These are phyloP conservation scores for Phalacrocorax pelagicus DNA, from an alignment of 2,113 vertebrate species.

Conservation along the genomic window DNA sequence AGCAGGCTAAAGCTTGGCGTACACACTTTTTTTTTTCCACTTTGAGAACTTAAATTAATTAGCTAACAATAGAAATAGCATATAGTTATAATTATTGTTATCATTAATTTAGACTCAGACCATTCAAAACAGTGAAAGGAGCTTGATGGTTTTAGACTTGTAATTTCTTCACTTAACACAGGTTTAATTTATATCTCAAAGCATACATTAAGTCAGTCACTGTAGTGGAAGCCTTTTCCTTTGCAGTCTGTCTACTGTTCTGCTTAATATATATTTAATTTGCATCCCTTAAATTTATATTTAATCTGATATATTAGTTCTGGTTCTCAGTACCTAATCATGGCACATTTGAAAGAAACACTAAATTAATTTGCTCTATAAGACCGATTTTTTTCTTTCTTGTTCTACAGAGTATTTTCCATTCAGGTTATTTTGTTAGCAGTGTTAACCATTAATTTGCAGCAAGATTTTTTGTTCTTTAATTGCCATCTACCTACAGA, in stretches of 20 bases:
- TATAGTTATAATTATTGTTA: not conserved
- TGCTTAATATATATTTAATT: not conserved
- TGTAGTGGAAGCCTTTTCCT: not conserved
- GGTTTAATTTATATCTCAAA: not conserved
- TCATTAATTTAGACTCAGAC: not conserved
- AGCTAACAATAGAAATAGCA: not conserved
- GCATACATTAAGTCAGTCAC: not conserved
- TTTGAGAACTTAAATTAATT: not conserved
- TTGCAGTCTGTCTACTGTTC: not conserved
- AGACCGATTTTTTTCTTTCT: not conserved
- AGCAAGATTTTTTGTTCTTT: not conserved
- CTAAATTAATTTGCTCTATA: not conserved
- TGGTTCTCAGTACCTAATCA: not conserved
- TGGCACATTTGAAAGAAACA: not conserved
- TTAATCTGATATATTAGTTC: not conserved
- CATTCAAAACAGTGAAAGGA: not conserved
- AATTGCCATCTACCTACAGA: not conserved
- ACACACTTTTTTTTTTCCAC: not conserved
- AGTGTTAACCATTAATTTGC: not conserved
- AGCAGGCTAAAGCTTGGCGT: constrained; percentile 43
- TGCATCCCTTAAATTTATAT: not conserved
- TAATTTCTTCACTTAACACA: not conserved
- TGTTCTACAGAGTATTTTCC: not conserved
- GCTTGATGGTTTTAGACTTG: not conserved
- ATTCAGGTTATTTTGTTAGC: not conserved